Base-by-base conservation (phyloP, 1,140 invertebrate species). In the Cepaea nemoralis region DNA sequence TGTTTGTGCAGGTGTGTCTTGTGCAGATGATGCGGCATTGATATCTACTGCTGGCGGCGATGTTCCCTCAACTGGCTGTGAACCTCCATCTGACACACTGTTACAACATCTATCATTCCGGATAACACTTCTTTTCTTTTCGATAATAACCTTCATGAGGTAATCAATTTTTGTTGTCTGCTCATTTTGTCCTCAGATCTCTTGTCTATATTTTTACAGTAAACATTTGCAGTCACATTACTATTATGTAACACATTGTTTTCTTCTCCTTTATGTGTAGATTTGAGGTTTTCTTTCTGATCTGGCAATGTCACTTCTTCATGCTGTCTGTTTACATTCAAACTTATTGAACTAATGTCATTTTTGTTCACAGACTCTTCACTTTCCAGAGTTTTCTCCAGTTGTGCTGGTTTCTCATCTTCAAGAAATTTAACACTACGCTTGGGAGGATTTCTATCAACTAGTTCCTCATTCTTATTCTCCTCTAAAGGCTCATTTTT, bases 41-140 rank as follows among this genome's bases (percentile, higher is more conserved):
- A 19, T 45, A 10, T 45, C n/a, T 45, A 10, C 55, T 59, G 55
- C 8, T 59, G 5, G 3, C 14, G 24, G 10, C 55, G 14, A 24
- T 45, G 42, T 3, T 59, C 8, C n/a, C 12, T 59, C 55, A 27
- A 19, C n/a, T 12, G 35, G 40, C 22, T n/a, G 22, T 42, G 70
- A 27, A 40, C 22, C 33, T 14, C 5, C 2, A 48, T 8, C 24
- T 45, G 71, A 27, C 10, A 39, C 55, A 8, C 16, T 22, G 77
- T 42, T 40, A 86, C 83, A 55, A 84, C 70, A 40, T 86, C 82
- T 33, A 82, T 82, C 71, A 87, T 76, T 66, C 81, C 77, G 73
- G 80, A 82, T 16, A 87, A 80, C 19, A 86, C 40, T 48, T 82
- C 75, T 84, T 85, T 85, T 67, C 82, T 75, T 37, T 63, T 85